Conservation (phyloP, 2,888 invertebrate species). For the Osmoderma eremita region DNA sequence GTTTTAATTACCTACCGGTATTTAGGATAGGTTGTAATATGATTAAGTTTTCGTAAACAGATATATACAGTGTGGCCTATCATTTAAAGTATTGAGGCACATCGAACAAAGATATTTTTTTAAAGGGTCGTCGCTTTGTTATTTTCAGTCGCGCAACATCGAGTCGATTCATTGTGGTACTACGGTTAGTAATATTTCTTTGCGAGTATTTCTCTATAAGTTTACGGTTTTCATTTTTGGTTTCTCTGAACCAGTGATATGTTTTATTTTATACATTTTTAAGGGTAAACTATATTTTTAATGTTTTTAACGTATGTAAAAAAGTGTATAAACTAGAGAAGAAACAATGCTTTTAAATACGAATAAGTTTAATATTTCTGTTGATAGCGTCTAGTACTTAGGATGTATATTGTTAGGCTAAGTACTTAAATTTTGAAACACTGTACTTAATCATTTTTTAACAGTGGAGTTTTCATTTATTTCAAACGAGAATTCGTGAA, state of each 20-base stretch:
- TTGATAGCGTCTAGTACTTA: slow-evolving; percentile 33
- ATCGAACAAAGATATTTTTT: slow-evolving; percentile 34
- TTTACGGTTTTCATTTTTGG: slow-evolving; percentile 11
- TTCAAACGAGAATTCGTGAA: slow-evolving; percentile 34
- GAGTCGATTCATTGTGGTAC: slow-evolving; percentile 37
- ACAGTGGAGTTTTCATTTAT: slow-evolving; percentile 3
- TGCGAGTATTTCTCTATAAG: slow-evolving; percentile 18
- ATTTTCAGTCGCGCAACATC: slow-evolving; percentile 34
- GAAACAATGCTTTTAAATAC: slow-evolving; percentile 31
- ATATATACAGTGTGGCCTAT: slow-evolving; percentile 30
- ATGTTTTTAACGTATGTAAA: slow-evolving; percentile 34
- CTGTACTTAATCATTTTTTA: slow-evolving; percentile 38
- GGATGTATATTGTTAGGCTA: slow-evolving; percentile 41
- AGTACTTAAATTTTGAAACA: slow-evolving; percentile 38
- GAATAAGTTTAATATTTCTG: slow-evolving; percentile 32
- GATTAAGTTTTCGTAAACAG: slow-evolving; percentile 35
- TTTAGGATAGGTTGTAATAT: slow-evolving; percentile 29
- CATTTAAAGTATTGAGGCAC: slow-evolving; percentile 30
- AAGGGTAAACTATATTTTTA: slow-evolving; percentile 31
- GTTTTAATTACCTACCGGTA: slow-evolving; percentile 36
- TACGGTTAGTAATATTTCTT: slow-evolving; percentile 34
- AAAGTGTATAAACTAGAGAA: slow-evolving; percentile 38
- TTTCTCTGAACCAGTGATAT: slow-evolving; percentile 37
- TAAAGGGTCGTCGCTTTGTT: slow-evolving; percentile 32
- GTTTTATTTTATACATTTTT: slow-evolving; percentile 27